Base-by-base conservation (phyloP, 2,888 invertebrate species). In the Toxonevra muliebris region DNA sequence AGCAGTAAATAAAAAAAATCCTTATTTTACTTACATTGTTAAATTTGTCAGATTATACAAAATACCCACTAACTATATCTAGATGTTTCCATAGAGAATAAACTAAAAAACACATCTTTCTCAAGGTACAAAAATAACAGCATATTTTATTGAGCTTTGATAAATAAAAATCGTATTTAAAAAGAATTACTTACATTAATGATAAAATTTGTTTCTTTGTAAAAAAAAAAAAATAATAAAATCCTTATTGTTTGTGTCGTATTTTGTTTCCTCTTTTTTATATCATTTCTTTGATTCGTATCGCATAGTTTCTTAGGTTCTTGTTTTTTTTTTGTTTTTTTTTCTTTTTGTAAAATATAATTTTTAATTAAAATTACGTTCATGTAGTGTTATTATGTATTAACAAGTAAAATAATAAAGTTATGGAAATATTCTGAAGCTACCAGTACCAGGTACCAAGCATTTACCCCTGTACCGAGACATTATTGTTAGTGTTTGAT, bases 391-490 rank as follows among this genome's bases (percentile, higher is more conserved):
- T 45, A 13, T 48, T 13, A 48, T 13, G 48, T 48, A 48, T n/a
- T n/a, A 7, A 48, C 13, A 48, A 48, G 13, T 9, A 48, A n/a
- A 48, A 48, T 48, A 48, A 7, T 48, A 10, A 48, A n/a, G 48
- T 48, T n/a, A 15, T 48, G 48, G 15, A 48, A 13, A 48, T n/a
- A 48, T 15, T n/a, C 48, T 48, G 15, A 48, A 48, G 48, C 11
- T 48, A 48, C 15, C 15, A 48, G n/a, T 11, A 15, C 9, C 13
- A n/a, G 11, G 10, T 7, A n/a, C 3, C 4, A 17, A 15, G 43
- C 10, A 7, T 17, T 70, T 64, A 74, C 15, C 74, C 73, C 50
- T 73, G 66, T 9, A 75, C 74, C 8, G 72, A 71, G 20, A 75
- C 73, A 65, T 75, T 68, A 45, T 53, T 74, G 10, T 69, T 60